Conservation (phyloP, 1,140 invertebrate species). For the Hycleus phaleratus region DNA sequence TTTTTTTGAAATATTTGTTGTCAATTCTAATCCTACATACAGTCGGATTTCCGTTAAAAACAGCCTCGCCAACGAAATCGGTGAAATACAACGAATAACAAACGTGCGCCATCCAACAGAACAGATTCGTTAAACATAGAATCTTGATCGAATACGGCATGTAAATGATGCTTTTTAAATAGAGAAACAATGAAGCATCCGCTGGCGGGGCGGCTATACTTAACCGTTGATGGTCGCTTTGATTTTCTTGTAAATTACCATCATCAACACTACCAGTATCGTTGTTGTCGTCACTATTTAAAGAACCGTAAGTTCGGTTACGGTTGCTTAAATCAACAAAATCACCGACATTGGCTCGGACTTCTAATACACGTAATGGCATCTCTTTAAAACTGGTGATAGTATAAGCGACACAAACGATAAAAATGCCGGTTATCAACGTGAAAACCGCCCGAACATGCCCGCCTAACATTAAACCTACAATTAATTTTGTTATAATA, state of each 20-base stretch:
- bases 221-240: constrained; percentile 1
- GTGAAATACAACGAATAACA: constrained; percentile 97
- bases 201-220: constrained; percentile 35
- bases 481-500: too few relatives aligned
- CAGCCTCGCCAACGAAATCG: constrained; percentile 92
- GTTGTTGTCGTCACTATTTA: neutral
- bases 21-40: constrained; percentile 43
- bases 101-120: constrained; percentile 97
- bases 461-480: constrained; percentile 60
- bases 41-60: constrained; percentile 86
- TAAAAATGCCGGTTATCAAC: constrained; percentile 78
- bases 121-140: constrained; percentile 88
- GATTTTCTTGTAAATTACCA: neutral
- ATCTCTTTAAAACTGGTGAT: constrained; percentile 84
- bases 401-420: constrained; percentile 70
- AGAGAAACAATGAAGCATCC: constrained; percentile 57
- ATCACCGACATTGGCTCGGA: constrained; percentile 1
- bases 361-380: constrained; percentile 56
- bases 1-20: neutral
- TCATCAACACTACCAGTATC: neutral
- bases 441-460: constrained; percentile 88
- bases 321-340: neutral
- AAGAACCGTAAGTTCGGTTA: constrained; percentile 17
- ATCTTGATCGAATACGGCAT: constrained; percentile 83
- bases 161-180: constrained; percentile 78